These are phyloP conservation scores for Syngnathoides biaculeatus DNA, from an alignment of 2,113 vertebrate genomes.

Conservation along the genomic window DNA sequence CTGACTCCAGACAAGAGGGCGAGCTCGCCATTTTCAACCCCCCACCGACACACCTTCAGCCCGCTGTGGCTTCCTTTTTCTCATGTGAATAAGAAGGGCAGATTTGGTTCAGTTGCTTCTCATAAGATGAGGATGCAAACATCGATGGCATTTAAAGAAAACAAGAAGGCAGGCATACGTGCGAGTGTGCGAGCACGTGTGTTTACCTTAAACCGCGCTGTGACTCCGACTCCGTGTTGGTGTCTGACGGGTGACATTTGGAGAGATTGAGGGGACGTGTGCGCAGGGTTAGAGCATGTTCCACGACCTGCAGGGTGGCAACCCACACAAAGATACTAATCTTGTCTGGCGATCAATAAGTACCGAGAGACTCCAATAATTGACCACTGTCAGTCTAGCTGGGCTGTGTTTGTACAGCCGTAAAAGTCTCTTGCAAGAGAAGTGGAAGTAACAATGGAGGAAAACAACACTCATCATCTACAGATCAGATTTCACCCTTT, in stretches of 20 bases:
- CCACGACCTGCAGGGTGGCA: slow-evolving; percentile 63
- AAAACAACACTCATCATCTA: neutral
- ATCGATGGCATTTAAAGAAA: slow-evolving; percentile 48
- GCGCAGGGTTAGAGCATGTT: slow-evolving; percentile 67
- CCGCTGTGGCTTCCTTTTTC: slow-evolving; percentile 29
- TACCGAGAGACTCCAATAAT: slow-evolving; percentile 62
- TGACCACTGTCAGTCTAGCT: slow-evolving; percentile 68
- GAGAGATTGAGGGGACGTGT: slow-evolving; percentile 59
- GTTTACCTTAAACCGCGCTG: slow-evolving; percentile 46
- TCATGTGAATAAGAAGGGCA: slow-evolving; percentile 23
- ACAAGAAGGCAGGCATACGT: neutral
- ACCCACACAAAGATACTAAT: slow-evolving; percentile 62
- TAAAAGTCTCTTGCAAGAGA: slow-evolving; percentile 28
- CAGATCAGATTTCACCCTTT: neutral
- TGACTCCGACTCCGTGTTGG: slow-evolving; percentile 26
- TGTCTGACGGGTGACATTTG: slow-evolving; percentile 70
- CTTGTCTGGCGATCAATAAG: slow-evolving; percentile 59
- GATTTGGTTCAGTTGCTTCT: slow-evolving; percentile 26
- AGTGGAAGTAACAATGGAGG: neutral
- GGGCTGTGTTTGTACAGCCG: slow-evolving; percentile 44
- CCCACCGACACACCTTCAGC: slow-evolving; percentile 11
- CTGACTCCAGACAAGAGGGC: slow-evolving; percentile 60
- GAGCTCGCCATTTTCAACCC: slow-evolving; percentile 55
- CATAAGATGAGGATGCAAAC: slow-evolving; percentile 26
- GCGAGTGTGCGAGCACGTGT: slow-evolving; percentile 9